Conservation (phyloP, 1,140 invertebrate genomes). For the Apolygus lucorum region DNA sequence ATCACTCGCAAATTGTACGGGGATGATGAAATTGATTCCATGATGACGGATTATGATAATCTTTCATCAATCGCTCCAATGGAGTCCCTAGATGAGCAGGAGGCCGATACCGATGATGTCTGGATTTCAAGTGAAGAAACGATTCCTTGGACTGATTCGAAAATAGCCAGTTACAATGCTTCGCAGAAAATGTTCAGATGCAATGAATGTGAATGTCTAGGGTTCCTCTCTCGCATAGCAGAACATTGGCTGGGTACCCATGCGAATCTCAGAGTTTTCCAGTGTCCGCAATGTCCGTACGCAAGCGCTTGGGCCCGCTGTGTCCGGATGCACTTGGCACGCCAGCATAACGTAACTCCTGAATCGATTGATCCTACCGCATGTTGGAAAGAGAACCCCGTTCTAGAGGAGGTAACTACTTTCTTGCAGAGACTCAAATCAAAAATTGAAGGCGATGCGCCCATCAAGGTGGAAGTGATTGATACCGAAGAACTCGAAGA, state of each 20-base stretch:
- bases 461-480: conserved; percentile 26
- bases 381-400: conserved; percentile 58
- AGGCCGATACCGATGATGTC: conserved; percentile 44
- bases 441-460: conserved; percentile 45
- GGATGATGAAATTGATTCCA: conserved; percentile 54
- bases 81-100: conserved; percentile 43
- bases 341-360: conserved; percentile 55
- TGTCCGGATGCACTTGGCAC: conserved; percentile 59
- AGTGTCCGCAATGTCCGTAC: conserved; percentile 62
- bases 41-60: conserved; percentile 40
- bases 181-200: conserved; percentile 63
- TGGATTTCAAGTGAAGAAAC: conserved; percentile 59
- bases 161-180: conserved; percentile 61
- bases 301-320: conserved; percentile 64
- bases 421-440: conserved; percentile 57
- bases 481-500: conserved; percentile 16
- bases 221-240: conserved; percentile 64
- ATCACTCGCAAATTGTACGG: conserved; percentile 83
- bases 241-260: conserved; percentile 78
- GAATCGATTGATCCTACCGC: conserved; percentile 45
- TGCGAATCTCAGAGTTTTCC: conserved; percentile 61
- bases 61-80: conserved; percentile 33
- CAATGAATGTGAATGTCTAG: conserved; percentile 67
- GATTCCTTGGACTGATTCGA: conserved; percentile 58
- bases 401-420: conserved; percentile 61